phyloP scores from a whole-genome alignment of 2,113 vertebrate genomes.

The Capricornis sumatraensis region DNA sequence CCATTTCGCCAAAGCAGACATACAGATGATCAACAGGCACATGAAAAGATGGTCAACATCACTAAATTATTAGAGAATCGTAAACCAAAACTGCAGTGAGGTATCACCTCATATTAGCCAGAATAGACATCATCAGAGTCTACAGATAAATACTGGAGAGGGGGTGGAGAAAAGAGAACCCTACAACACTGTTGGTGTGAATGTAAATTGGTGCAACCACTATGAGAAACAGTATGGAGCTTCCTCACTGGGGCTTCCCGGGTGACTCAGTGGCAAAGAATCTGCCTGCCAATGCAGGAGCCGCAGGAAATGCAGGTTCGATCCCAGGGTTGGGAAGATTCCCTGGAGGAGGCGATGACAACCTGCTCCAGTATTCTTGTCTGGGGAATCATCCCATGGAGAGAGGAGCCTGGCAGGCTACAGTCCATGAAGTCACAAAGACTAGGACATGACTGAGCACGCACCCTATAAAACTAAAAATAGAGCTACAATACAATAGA shows the following conservation, averaged over 20 bases:
- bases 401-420: neutral
- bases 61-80: neutral
- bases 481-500: neutral
- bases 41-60: neutral
- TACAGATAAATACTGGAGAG: neutral
- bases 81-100: neutral
- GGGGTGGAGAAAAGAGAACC: neutral
- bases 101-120: neutral
- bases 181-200: neutral
- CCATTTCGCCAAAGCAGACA: neutral
- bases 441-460: neutral
- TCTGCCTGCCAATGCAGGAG: neutral
- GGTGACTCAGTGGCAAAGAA: neutral
- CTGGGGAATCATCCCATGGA: neutral
- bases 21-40: neutral
- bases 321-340: neutral
- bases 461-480: neutral
- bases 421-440: neutral
- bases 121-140: neutral
- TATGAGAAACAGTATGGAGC: neutral
- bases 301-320: neutral
- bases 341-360: neutral
- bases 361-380: neutral
- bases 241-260: neutral
- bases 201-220: neutral